Evolutionary conservation across 2,113 vertebrate species (phyloP).

Genomic region (Microtus richardsoni): DNA sequence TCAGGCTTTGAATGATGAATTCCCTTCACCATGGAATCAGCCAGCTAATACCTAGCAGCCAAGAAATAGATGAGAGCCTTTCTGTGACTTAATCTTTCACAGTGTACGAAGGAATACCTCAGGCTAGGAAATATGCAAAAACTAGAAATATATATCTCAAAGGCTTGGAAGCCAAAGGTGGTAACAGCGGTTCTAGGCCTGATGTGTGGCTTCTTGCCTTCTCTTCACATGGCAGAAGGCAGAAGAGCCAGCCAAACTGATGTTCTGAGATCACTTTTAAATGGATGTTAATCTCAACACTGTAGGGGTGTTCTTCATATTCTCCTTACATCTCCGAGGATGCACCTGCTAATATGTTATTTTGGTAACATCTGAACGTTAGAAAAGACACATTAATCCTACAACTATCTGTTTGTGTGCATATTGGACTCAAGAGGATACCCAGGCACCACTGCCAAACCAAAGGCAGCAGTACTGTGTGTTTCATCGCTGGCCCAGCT

Average conservation of each 20-base stretch:
- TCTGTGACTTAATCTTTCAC: not conserved
- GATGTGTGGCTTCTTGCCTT: not conserved
- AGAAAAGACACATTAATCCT: not conserved
- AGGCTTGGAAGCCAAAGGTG: not conserved
- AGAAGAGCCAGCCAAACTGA: not conserved
- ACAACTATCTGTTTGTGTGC: not conserved
- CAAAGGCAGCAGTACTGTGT: not conserved
- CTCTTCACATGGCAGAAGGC: not conserved
- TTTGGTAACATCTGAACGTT: not conserved
- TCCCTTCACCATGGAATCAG: not conserved
- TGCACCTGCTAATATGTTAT: not conserved
- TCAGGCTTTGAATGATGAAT: not conserved
- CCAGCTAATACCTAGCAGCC: not conserved
- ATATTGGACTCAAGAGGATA: not conserved
- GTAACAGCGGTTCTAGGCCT: no score
- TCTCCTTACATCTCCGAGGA: not conserved
- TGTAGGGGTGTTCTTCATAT: fast-evolving
- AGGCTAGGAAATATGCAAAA: not conserved
- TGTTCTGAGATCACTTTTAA: not conserved
- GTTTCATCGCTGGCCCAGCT: fast-evolving
- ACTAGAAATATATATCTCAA: not conserved
- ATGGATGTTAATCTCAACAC: not conserved
- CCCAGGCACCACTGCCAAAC: not conserved
- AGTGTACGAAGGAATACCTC: not conserved
- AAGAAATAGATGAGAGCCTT: fast-evolving